Percentiles rank a stretch among this genome's conserved stretches.
Evolutionary conservation across 2,113 vertebrate genomes (phyloP).

Genomic region (Andinoacara biseriatus): DNA sequence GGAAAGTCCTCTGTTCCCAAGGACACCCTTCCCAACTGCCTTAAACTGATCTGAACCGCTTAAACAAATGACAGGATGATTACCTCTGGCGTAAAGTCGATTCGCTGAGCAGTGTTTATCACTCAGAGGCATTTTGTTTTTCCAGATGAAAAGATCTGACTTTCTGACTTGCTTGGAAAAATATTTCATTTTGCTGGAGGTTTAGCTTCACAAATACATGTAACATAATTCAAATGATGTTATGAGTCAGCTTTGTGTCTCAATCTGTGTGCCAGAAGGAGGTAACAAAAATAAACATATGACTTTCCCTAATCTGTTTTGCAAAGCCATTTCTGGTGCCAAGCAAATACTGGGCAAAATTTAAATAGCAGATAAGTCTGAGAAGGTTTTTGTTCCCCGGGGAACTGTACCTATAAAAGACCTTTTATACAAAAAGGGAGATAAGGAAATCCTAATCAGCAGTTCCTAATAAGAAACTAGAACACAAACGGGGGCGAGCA

Average conservation of each 20-base stretch:
- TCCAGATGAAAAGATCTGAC: constrained; percentile 8
- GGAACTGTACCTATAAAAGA: constrained; percentile 32
- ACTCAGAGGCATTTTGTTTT: neutral
- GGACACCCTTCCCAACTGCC: neutral
- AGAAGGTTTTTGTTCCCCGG: constrained; percentile 39
- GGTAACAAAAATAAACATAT: neutral
- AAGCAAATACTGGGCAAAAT: constrained; percentile 44
- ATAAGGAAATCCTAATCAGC: constrained; percentile 27
- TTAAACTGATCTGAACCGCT: constrained; percentile 22
- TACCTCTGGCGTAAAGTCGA: constrained; percentile 35
- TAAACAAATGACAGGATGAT: constrained; percentile 46
- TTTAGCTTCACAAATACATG: neutral
- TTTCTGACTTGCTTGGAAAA: constrained; percentile 10
- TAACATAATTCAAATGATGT: neutral
- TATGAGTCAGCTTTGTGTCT: neutral
- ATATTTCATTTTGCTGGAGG: neutral
- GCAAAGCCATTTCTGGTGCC: neutral
- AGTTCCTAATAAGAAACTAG: constrained; percentile 12
- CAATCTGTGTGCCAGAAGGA: neutral
- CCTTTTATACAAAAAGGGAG: constrained; percentile 13
- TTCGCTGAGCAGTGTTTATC: constrained; percentile 7
- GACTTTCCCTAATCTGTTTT: constrained; percentile 17
- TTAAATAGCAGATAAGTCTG: constrained; percentile 45
- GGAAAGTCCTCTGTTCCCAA: constrained; percentile 20
- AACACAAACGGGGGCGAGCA: neutral